Percentiles rank a stretch among this genome's conserved stretches.
Conservation (phyloP, 2,113 vertebrate species). For the Setophaga petechia region DNA sequence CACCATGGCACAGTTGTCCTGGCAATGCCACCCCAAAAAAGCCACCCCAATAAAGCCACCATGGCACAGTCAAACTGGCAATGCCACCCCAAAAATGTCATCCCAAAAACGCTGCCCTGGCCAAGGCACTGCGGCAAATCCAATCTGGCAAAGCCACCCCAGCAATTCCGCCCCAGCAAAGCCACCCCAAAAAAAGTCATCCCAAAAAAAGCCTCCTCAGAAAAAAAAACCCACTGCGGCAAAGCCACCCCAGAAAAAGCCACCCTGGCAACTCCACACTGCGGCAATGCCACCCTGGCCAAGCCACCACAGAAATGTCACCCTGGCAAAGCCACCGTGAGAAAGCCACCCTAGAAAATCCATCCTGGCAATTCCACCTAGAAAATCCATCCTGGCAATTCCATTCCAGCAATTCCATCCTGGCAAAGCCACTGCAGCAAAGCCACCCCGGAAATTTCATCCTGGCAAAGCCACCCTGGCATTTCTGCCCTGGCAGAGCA, state of each 20-base stretch:
- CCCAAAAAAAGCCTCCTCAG: background rate
- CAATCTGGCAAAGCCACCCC: background rate
- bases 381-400: too few species aligned
- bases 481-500: background rate
- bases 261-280: background rate
- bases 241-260: background rate
- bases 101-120: background rate
- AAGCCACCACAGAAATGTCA: background rate
- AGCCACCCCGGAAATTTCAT: too few species aligned
- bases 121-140: background rate
- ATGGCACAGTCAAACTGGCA: too few species aligned
- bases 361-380: fast-evolving
- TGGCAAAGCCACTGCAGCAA: too few species aligned
- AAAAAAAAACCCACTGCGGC: background rate
- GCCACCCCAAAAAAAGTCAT: background rate
- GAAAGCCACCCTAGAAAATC: background rate
- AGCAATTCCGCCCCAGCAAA: background rate
- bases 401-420: background rate
- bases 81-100: background rate
- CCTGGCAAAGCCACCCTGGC: too few species aligned
- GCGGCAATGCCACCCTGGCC: background rate
- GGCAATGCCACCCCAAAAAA: too few species aligned
- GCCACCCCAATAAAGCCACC: too few species aligned
- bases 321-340: fast-evolving
- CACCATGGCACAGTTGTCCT: too few species aligned